Conservation (phyloP, 1,140 invertebrate species). For the Penaeus chinensis region DNA sequence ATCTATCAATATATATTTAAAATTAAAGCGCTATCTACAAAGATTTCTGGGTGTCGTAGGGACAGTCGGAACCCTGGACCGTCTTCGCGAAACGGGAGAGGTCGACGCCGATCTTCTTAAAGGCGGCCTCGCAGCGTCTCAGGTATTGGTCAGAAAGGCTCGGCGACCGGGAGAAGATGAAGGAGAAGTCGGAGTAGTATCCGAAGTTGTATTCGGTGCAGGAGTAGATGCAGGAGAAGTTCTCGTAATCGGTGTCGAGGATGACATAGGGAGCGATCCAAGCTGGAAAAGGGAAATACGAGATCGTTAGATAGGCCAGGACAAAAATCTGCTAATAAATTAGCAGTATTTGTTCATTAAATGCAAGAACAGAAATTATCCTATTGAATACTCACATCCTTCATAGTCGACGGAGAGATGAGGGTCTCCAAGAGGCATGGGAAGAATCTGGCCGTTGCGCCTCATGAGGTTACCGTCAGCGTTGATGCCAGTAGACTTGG, state of each 20-base stretch:
- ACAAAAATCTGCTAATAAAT: no score
- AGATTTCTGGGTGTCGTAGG: neutral
- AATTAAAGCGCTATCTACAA: no score
- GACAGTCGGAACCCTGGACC: neutral
- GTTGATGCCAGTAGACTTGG: no score
- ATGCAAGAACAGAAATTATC: no score
- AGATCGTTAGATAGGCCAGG: no score
- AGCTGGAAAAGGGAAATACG: neutral
- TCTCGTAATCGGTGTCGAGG: constrained; percentile 7
- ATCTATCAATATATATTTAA: no score
- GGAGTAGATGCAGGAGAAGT: constrained; percentile 19
- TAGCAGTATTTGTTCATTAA: no score
- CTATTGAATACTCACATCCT: no score
- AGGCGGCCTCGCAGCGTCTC: neutral
- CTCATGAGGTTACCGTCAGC: no score
- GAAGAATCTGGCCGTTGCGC: no score
- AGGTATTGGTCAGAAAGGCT: neutral
- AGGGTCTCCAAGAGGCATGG: no score
- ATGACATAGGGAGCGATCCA: neutral
- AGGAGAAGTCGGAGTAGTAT: constrained; percentile 10
- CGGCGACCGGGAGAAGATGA: constrained; percentile 4
- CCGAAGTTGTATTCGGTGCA: constrained; percentile 18
- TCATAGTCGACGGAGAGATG: no score
- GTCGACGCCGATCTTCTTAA: neutral
- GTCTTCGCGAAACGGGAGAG: neutral